Conservation (phyloP, 1,140 invertebrate genomes). For the Drosophila sp. region DNA sequence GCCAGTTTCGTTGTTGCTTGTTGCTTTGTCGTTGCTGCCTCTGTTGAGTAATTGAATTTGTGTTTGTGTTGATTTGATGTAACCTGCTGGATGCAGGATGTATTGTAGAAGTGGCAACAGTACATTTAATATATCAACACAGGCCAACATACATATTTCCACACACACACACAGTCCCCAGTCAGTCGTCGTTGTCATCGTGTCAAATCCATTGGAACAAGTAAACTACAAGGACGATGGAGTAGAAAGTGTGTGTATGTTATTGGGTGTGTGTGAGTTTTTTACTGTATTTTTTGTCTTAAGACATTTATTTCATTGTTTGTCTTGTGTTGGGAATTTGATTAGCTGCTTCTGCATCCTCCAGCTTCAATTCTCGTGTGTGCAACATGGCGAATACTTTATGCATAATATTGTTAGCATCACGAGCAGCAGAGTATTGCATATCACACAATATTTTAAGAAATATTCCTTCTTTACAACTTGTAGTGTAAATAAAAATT, state of each 20-base stretch:
- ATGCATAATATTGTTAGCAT: conserved; percentile 47
- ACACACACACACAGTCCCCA: conserved; percentile 3
- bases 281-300: conserved; percentile 59
- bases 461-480: too few relatives aligned
- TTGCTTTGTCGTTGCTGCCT: conserved; percentile 27
- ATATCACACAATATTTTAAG: conserved; percentile 12
- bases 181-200: conserved; percentile 9
- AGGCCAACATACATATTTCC: neutral
- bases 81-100: conserved; percentile 34
- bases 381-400: conserved; percentile 40
- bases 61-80: conserved; percentile 76
- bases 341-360: conserved; percentile 33
- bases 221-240: neutral
- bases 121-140: conserved; percentile 72
- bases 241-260: conserved; percentile 17
- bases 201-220: conserved; percentile 22
- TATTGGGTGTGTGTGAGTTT: too few relatives aligned
- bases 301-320: conserved; percentile 50
- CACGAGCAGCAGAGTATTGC: neutral
- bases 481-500: conserved; percentile 25
- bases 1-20: conserved; percentile 15
- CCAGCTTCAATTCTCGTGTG: conserved; percentile 4
- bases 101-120: conserved; percentile 32
- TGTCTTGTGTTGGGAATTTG: conserved; percentile 45
- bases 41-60: conserved; percentile 78